These are phyloP conservation scores for Dendrocincla fuliginosa DNA, from an alignment of 2,797 vertebrate genomes.

Conservation along the genomic window DNA sequence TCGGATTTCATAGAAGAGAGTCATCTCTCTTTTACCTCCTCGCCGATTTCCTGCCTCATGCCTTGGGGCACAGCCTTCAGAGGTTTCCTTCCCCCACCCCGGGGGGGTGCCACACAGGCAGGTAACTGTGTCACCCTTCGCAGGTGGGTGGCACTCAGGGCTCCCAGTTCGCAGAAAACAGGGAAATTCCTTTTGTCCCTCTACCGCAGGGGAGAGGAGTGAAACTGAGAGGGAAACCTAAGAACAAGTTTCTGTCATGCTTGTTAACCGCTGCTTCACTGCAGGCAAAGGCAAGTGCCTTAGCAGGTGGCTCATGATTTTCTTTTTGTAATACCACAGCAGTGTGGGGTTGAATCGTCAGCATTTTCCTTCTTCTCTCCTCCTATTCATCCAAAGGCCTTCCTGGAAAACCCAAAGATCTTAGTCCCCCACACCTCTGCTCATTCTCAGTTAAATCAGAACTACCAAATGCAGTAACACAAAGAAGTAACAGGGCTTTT, in stretches of 20 bases:
- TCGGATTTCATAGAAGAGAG: not conserved
- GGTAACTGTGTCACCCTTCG: not conserved
- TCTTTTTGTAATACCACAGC: not conserved
- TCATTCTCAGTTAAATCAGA: not conserved
- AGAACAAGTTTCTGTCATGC: not conserved
- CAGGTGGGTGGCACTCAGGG: not conserved
- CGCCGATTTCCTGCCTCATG: not conserved
- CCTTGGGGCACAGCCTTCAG: not conserved
- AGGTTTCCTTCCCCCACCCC: not conserved
- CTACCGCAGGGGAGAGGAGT: not conserved
- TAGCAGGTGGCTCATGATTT: not conserved
- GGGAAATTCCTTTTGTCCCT: not conserved
- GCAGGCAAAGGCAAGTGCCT: not conserved
- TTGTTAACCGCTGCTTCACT: not conserved
- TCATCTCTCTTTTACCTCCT: not conserved
- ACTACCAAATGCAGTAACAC: not conserved
- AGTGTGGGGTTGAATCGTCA: not conserved
- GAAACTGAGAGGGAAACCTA: slow-evolving; percentile 18
- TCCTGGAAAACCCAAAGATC: not conserved
- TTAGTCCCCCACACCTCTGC: not conserved
- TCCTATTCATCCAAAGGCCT: not conserved
- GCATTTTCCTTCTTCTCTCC: not conserved
- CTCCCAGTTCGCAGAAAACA: not conserved
- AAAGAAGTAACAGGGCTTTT: not conserved
- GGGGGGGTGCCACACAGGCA: not conserved